Base-by-base conservation (phyloP, 1,140 invertebrate species). In the Heliothis subflexa region DNA sequence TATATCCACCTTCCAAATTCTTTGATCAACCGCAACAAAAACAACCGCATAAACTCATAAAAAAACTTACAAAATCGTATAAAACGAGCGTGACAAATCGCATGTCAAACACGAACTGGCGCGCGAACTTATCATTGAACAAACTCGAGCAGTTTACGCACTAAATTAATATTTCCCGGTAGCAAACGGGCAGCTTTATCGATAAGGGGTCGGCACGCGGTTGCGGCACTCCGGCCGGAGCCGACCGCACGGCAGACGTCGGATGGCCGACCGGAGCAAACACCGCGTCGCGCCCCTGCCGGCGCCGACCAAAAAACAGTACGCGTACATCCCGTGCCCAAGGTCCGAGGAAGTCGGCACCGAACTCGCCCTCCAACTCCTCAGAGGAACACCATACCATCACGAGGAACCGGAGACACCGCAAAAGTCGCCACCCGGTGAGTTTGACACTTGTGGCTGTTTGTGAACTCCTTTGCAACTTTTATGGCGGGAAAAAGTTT, bases 291-390 rank as follows among this genome's bases (percentile, higher is more conserved):
- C 91, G 91, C 91, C 93, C 80, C 85, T 86, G 72, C 95, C 95
- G 82, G 95, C 95, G 84, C 95, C 94, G 75, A 94, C 93, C 71
- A 95, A 95, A 78, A 95, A 94, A 84, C 95, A 95, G 70, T 95
- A 95, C 88, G 95, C 95, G 80, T 96, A 96, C 84, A 87, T 94
- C 47, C 95, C 95, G 52, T 96, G 95, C 85, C 95, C 95, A 50
- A 83, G 95, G 59, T 95, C 95, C 12, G 95, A 96, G 85, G 95
- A 96, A 85, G 94, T 95, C 28, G 91, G 95, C 81, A 94, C 94
- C 1, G 94, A 94, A 49, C 88, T 92, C 78, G 91, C 92, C 9
- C 83, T 93, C 50, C 91, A 92, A 66, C 81, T 92, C 50, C 82
- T 91, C 13, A 84, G 83, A 77, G 78, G 70, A 79, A 80, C 75